Percentiles rank a stretch among this genome's conserved stretches.
Evolutionary conservation across 2,888 invertebrate species (phyloP).

Genomic region (Morpho helenor): DNA sequence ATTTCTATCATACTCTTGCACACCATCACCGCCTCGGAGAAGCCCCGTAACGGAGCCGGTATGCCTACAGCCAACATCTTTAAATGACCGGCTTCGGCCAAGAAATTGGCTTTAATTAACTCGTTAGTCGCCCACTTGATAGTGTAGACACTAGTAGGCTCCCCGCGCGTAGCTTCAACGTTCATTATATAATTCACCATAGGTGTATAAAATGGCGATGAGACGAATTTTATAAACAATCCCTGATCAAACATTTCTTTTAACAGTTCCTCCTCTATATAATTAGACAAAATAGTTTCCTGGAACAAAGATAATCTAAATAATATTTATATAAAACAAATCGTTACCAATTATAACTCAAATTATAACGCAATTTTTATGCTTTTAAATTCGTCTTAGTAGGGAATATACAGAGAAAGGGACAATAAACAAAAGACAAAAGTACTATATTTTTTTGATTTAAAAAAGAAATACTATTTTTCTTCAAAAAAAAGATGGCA

Average conservation of each 20-base stretch:
- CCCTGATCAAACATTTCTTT: constrained; percentile 56
- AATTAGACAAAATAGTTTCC: constrained; percentile 42
- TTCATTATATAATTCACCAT: constrained; percentile 52
- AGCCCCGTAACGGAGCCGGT: constrained; percentile 55
- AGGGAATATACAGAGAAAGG: no score
- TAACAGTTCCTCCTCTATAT: constrained; percentile 57
- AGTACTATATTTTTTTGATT: no score
- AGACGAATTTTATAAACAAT: constrained; percentile 56
- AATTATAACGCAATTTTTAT: no score
- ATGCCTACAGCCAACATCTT: constrained; percentile 47
- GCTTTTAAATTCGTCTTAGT: no score
- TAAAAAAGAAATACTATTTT: no score
- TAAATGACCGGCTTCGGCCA: constrained; percentile 65
- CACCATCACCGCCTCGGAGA: constrained; percentile 54
- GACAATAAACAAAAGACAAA: no score
- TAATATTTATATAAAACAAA: no score
- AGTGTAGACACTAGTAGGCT: constrained; percentile 37
- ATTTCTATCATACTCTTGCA: constrained; percentile 40
- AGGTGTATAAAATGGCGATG: constrained; percentile 50
- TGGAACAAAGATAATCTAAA: constrained; percentile 31
- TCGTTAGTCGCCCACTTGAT: constrained; percentile 51
- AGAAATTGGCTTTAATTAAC: constrained; percentile 45
- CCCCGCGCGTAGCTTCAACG: constrained; percentile 31
- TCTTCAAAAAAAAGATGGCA: no score
- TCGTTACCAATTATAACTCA: no score